A percentile compares a stretch with the other conserved stretches of the same genome.
Conservation (phyloP, 2,888 invertebrate species). For the Limnephilus rhombicus region DNA sequence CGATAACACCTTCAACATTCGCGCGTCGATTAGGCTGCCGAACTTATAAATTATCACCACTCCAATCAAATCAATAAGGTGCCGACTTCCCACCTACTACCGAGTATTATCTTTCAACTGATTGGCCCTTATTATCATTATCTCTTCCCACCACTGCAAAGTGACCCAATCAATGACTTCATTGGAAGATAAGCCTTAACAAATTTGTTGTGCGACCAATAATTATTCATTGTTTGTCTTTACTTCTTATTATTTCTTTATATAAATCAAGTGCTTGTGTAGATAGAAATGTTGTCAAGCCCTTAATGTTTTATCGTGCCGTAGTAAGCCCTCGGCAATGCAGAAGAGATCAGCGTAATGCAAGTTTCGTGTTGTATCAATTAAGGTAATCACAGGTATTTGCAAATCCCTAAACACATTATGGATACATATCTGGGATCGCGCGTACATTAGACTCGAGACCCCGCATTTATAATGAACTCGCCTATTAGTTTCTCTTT, state of each 20-base stretch:
- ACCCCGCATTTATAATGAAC: constrained; percentile 36
- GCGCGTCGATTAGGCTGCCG: background rate
- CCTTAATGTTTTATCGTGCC: background rate
- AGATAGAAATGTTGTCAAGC: constrained; percentile 6
- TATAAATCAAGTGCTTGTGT: background rate
- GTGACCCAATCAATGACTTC: background rate
- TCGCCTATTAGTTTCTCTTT: constrained; percentile 15
- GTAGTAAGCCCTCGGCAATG: constrained; percentile 10
- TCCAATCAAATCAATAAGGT: background rate
- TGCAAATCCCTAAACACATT: constrained; percentile 34
- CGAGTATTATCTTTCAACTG: background rate
- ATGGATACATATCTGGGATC: constrained; percentile 20
- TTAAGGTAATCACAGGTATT: constrained; percentile 61
- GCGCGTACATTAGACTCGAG: constrained; percentile 37
- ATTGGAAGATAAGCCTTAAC: background rate
- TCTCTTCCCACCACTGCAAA: background rate
- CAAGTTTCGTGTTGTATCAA: constrained; percentile 65
- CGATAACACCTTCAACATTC: background rate
- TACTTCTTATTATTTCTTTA: background rate
- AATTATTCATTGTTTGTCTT: background rate
- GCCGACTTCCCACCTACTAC: background rate
- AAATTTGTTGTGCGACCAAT: background rate
- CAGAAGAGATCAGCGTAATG: constrained; percentile 58
- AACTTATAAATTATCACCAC: background rate
- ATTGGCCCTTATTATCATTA: background rate